phyloP scores from a whole-genome alignment of 1,140 invertebrate genomes.

The Pinna nobilis region DNA sequence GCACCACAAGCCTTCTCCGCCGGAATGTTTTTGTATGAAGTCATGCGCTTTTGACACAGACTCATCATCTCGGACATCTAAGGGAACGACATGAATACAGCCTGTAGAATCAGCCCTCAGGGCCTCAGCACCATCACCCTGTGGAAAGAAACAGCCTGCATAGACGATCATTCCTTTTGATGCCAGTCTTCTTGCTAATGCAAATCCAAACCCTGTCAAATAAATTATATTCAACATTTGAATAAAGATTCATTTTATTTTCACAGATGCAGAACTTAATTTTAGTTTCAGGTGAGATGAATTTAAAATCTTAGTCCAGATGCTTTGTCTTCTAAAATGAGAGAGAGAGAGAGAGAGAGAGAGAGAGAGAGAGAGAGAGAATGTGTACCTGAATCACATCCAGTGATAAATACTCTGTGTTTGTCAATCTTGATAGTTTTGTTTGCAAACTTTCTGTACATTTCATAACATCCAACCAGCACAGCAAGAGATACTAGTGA shows the following conservation, averaged over 20 bases:
- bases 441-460: constrained; percentile 33
- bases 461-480: not conserved
- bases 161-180: constrained; percentile 72
- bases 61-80: constrained; percentile 50
- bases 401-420: constrained; percentile 46
- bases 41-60: constrained; percentile 22
- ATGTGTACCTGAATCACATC: constrained; percentile 51
- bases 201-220: constrained; percentile 53
- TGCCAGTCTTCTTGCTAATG: constrained; percentile 71
- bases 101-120: constrained; percentile 57
- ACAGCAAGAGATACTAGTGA: constrained; percentile 23
- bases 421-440: constrained; percentile 18
- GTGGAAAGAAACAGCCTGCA: constrained; percentile 81
- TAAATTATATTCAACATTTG: not conserved
- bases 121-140: constrained; percentile 69
- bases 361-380: not conserved
- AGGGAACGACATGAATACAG: constrained; percentile 56
- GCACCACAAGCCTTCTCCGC: constrained; percentile 56
- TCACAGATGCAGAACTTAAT: not conserved
- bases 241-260: not conserved
- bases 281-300: too few relatives aligned
- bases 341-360: not conserved
- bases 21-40: not conserved
- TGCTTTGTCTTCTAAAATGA: too few relatives aligned
- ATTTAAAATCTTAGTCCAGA: too few relatives aligned